phyloP scores from a whole-genome alignment of 2,113 vertebrate genomes.

The Nanorana parkeri region DNA sequence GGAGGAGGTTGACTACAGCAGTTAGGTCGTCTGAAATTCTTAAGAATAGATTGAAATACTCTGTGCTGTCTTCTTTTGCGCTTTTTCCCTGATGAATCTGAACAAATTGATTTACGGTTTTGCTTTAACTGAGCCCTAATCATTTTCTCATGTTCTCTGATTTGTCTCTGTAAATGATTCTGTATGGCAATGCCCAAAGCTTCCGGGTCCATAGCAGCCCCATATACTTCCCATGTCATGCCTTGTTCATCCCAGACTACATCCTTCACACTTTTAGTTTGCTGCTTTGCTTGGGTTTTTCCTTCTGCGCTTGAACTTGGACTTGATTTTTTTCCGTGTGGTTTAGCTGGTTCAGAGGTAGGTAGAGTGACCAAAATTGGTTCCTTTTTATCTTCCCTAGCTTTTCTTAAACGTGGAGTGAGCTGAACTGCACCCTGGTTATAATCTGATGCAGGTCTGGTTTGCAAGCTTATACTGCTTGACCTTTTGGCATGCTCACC shows the following conservation, averaged over 20 bases:
- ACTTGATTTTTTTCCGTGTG: conserved; percentile 65
- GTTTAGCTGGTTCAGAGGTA: conserved; percentile 63
- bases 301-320: conserved; percentile 64
- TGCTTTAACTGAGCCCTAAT: conserved; percentile 76
- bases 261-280: conserved; percentile 82
- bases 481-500: conserved; percentile 15
- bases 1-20: conserved; percentile 89
- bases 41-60: conserved; percentile 90
- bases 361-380: conserved; percentile 58
- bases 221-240: conserved; percentile 99
- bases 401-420: conserved; percentile 53
- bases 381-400: conserved; percentile 62
- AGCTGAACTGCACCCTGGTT: conserved; percentile 57
- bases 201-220: conserved; percentile 92
- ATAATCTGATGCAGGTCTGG: conserved; percentile 54
- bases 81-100: conserved; percentile 81
- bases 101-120: conserved; percentile 86
- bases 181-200: conserved; percentile 95
- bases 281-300: conserved; percentile 72
- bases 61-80: conserved; percentile 88
- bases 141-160: conserved; percentile 91
- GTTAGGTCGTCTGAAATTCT: conserved; percentile 89
- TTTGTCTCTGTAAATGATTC: conserved; percentile 96
- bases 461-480: conserved; percentile 59
- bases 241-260: conserved; percentile 98